phyloP scores from a whole-genome alignment of 2,888 invertebrate species.

The Caenorhabditis wallacei region DNA sequence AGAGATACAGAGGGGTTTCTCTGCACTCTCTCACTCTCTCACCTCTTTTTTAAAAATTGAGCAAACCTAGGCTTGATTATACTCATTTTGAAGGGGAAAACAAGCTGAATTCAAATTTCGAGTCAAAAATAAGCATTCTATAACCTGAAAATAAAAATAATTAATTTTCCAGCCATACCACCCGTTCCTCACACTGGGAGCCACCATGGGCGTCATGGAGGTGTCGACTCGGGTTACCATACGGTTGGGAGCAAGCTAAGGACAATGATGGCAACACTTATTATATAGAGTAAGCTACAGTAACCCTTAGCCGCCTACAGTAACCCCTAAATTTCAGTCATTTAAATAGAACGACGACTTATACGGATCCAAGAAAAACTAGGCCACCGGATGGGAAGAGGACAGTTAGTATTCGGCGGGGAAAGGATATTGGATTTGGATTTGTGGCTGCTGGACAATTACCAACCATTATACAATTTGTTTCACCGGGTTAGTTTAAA shows the following conservation, averaged over 20 bases:
- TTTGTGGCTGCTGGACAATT: slow-evolving; percentile 96
- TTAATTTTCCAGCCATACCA: slow-evolving; percentile 72
- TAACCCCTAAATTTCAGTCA: slow-evolving; percentile 84
- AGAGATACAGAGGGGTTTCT: no score
- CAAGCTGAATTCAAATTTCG: neutral
- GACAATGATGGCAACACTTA: slow-evolving; percentile 91
- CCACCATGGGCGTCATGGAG: slow-evolving; percentile 92
- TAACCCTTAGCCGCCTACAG: no score
- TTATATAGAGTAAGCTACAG: slow-evolving; percentile 91
- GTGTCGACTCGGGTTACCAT: slow-evolving; percentile 87
- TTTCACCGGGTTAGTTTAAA: slow-evolving; percentile 85
- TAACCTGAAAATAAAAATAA: neutral
- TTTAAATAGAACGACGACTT: slow-evolving; percentile 92
- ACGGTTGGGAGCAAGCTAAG: slow-evolving; percentile 93
- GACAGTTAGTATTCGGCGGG: slow-evolving; percentile 87
- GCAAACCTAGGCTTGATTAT: neutral
- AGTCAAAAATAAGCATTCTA: neutral
- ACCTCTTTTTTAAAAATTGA: neutral
- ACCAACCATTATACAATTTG: slow-evolving; percentile 91
- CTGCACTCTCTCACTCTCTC: no score
- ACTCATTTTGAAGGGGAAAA: neutral
- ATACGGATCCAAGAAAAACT: slow-evolving; percentile 89
- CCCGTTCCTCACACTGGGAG: slow-evolving; percentile 87
- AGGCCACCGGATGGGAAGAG: slow-evolving; percentile 68
- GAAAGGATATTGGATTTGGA: slow-evolving; percentile 91